Evolutionary conservation across 2,113 vertebrate genomes (phyloP).

Genomic region (human): GRCh38 chr5:31447501-31448000

Average conservation of each 20-base stretch:
- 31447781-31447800: not conserved
- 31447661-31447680: constrained; percentile 3
- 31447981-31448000: not conserved
- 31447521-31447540: constrained; percentile 4
- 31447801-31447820: not conserved
- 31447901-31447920: not conserved
- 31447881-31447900: not conserved
- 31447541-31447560: not conserved
- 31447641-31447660: not conserved
- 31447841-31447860: not conserved
- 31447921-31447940: not conserved
- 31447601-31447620: not conserved
- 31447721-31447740: not conserved
- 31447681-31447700: not conserved
- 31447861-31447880: not conserved
- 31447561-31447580: not conserved
- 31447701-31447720: not conserved
- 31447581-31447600: not conserved
- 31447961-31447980: not conserved
- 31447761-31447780: not conserved
- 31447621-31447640: not conserved
- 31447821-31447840: not conserved
- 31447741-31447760: not conserved
- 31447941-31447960: not conserved
- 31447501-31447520: not conserved